Conservation (phyloP, 1,140 invertebrate genomes). For the Proctacanthus coquilletti region DNA sequence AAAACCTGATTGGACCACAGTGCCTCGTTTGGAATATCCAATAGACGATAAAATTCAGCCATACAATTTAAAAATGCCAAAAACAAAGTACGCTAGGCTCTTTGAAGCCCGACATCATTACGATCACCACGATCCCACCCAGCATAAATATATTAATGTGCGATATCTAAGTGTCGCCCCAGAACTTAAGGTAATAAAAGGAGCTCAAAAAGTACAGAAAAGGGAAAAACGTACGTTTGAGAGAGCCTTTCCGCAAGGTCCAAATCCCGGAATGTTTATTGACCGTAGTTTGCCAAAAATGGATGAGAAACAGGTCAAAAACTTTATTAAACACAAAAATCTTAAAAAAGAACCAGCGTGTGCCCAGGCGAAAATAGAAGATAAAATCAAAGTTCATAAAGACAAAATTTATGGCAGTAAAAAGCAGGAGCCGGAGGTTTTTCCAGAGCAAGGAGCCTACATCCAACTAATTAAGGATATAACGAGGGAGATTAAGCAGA, state of each 20-base stretch:
- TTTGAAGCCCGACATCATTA: constrained; percentile 25
- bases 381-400: no score
- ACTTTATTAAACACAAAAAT: no score
- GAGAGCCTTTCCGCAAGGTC: constrained; percentile 18
- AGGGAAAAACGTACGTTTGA: constrained; percentile 9
- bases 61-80: background rate
- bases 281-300: no score
- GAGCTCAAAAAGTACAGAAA: background rate
- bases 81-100: constrained; percentile 7
- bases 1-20: constrained; percentile 7
- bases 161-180: constrained; percentile 11
- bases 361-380: no score
- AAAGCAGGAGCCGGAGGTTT: no score
- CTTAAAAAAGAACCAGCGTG: no score
- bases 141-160: constrained; percentile 20
- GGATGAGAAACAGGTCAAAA: no score
- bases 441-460: no score
- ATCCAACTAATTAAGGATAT: no score
- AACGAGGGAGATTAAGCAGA: no score
- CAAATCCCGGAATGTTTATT: no score
- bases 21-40: constrained; percentile 17
- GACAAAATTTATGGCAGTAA: no score
- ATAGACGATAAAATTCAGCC: constrained; percentile 12
- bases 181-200: background rate
- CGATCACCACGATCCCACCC: constrained; percentile 21